Evolutionary conservation across 1,140 invertebrate genomes (phyloP).

Genomic region (Cardiocondyla obscurior): DNA sequence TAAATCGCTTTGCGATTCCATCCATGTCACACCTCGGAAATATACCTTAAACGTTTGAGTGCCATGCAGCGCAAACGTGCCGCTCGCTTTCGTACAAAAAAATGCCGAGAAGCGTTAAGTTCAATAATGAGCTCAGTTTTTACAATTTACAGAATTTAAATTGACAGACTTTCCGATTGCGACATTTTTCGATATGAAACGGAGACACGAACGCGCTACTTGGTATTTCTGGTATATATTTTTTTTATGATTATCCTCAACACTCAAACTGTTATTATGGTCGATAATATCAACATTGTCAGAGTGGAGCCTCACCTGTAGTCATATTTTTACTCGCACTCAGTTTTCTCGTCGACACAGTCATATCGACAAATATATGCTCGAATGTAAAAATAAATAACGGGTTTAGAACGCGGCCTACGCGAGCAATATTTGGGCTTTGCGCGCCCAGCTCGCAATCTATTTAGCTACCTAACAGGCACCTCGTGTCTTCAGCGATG

Average conservation of each 20-base stretch:
- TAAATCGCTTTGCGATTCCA: neutral
- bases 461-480: conserved; percentile 69
- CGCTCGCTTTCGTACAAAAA: neutral
- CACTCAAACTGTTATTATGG: conserved; percentile 22
- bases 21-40: conserved; percentile 29
- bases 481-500: conserved; percentile 77
- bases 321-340: conserved; percentile 78
- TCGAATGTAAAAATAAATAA: conserved; percentile 61
- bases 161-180: neutral
- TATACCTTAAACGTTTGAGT: conserved; percentile 28
- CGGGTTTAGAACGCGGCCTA: conserved; percentile 84
- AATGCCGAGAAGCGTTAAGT: neutral
- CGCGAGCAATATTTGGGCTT: conserved; percentile 79
- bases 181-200: neutral
- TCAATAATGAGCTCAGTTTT: neutral
- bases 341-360: conserved; percentile 76
- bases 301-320: conserved; percentile 82
- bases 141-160: neutral
- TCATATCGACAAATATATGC: conserved; percentile 63
- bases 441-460: conserved; percentile 82
- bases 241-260: neutral
- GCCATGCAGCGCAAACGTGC: neutral
- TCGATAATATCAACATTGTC: conserved; percentile 77
- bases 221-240: neutral
- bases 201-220: neutral